Base-by-base conservation (phyloP, 2,888 invertebrate species). In the Eupsilia transversa region DNA sequence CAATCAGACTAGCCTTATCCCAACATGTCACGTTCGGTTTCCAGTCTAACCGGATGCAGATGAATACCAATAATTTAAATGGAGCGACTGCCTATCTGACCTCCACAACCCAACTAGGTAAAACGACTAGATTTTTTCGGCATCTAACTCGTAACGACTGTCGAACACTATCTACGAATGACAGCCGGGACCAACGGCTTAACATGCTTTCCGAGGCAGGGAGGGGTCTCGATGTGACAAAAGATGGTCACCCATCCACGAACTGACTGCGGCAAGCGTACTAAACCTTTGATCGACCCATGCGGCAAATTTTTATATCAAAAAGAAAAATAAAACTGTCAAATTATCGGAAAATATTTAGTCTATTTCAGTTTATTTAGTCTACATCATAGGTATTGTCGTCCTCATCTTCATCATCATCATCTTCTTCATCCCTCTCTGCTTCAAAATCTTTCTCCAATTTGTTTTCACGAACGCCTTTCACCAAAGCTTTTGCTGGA, bases 321-420 rank as follows among this genome's bases (percentile, higher is more conserved):
- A 20, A 57, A 33, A 23, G 6, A 10, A 43, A 27, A 59, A 3
- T 27, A 52, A 30, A 27, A 7, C 33, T 46, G 6, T 23, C 12
- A 3, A 14, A 33, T 60, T 27, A 41, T 56, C 3, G 23, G 4
- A 52, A 23, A 20, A 3, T 23, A 56, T 30, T 56, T 33, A 3
- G 33, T 66, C 10, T 54, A 60, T 60, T 74, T 61, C 52, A 54
- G 35, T n/a, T 41, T n/a, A n/a, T 66, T 75, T 60, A 84, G 66
- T 84, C 84, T 41, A 82, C 72, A 46, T 82, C 76, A 30, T 72
- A 76, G 1, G 54, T 56, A 33, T 52, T 35, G 17, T 57, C 54
- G 10, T 71, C 59, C 23, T 63, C 56, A 0, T 69, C 68, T 1
- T 52, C 73, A 23, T 23, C 43, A 35, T 74, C 69, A n/a, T 59